A percentile compares a stretch with the other conserved stretches of the same genome.
Evolutionary conservation across 2,113 vertebrate genomes (phyloP).

Genomic region (Phrynosoma blainvillii): DNA sequence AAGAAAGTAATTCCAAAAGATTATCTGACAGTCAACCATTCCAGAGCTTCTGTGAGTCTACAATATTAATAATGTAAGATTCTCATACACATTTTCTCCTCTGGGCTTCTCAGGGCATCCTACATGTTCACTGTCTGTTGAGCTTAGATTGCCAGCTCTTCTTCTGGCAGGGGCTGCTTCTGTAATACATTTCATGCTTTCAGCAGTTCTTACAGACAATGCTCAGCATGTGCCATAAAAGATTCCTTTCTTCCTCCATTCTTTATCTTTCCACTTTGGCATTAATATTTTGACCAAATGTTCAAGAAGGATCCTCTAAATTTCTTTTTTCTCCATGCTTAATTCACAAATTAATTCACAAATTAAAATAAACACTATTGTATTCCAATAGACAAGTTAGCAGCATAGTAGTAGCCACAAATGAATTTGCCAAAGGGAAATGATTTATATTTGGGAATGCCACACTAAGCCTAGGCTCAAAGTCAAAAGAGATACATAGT

Average conservation of each 20-base stretch:
- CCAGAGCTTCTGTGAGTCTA: background rate
- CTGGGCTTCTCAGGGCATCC: background rate
- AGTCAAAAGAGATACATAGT: background rate
- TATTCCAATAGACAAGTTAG: background rate
- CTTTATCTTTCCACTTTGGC: slow-evolving; percentile 2
- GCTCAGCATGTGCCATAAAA: background rate
- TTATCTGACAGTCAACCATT: slow-evolving; percentile 33
- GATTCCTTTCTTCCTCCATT: background rate
- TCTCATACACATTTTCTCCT: background rate
- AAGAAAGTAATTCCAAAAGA: slow-evolving; percentile 24
- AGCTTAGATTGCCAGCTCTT: background rate
- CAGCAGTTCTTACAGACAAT: slow-evolving; percentile 12
- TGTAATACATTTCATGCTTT: background rate
- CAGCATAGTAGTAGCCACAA: background rate
- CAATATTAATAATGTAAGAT: slow-evolving; percentile 13
- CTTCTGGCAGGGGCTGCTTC: background rate
- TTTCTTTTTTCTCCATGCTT: background rate
- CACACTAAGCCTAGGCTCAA: background rate
- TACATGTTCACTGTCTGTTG: background rate
- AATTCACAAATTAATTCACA: background rate
- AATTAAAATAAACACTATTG: background rate
- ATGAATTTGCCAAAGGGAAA: background rate
- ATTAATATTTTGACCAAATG: slow-evolving; percentile 9
- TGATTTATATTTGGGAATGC: background rate
- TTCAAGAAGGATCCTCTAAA: background rate